These are phyloP conservation scores for Polietes domitor DNA, from an alignment of 2,888 invertebrate genomes.

Conservation along the genomic window DNA sequence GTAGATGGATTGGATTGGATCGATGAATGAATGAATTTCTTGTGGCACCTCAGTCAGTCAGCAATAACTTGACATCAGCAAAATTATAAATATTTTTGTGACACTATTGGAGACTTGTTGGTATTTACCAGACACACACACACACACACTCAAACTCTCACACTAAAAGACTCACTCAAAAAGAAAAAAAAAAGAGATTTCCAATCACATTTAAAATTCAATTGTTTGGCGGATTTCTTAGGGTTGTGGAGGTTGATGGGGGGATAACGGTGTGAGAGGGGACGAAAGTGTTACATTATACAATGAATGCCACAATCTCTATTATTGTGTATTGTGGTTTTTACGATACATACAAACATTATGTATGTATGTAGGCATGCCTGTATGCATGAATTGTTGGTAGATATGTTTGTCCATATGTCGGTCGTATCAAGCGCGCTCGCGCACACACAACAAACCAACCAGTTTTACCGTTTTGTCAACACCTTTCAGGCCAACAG, in stretches of 20 bases:
- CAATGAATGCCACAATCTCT: slow-evolving; percentile 29
- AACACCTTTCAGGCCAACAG: slow-evolving; percentile 44
- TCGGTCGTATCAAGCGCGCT: too few species aligned
- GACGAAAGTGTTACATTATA: slow-evolving; percentile 25
- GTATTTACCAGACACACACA: neutral
- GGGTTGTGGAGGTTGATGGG: neutral
- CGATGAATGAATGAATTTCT: slow-evolving; percentile 14
- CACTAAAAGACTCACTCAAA: too few species aligned
- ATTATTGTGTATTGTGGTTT: slow-evolving; percentile 23
- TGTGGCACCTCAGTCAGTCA: neutral
- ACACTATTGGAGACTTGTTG: slow-evolving; percentile 28
- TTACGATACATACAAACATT: neutral
- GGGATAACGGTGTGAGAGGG: neutral
- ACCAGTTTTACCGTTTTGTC: slow-evolving; percentile 53
- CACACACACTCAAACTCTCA: neutral
- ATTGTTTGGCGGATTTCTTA: neutral
- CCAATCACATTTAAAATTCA: slow-evolving; percentile 30
- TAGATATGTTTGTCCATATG: neutral
- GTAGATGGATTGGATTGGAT: neutral
- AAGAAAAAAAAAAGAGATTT: slow-evolving; percentile 2
- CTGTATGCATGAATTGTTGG: too few species aligned
- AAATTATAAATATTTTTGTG: slow-evolving; percentile 47
- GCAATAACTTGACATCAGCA: slow-evolving; percentile 45
- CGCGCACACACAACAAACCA: neutral
- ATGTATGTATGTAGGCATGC: neutral